phyloP scores from a whole-genome alignment of 2,888 invertebrate species.

The Punctoribates punctum region DNA sequence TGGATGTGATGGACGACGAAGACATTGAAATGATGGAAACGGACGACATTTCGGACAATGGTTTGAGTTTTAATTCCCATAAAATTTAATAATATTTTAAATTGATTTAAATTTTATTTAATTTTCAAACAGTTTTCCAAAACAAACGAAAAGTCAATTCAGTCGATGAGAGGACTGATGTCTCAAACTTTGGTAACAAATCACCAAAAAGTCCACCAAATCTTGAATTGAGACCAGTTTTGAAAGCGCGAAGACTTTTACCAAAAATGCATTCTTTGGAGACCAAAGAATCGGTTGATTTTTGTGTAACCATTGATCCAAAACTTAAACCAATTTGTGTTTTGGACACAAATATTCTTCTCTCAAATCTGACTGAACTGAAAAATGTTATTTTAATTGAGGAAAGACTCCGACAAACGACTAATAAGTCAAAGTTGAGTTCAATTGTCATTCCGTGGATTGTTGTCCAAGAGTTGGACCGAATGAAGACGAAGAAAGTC shows the following conservation, averaged over 20 bases:
- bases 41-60: background rate
- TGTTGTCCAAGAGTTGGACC: constrained; percentile 44
- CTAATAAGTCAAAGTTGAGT: background rate
- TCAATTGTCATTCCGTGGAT: constrained; percentile 41
- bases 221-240: background rate
- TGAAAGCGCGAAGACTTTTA: background rate
- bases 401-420: background rate
- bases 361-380: constrained; percentile 19
- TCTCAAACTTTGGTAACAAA: background rate
- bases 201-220: background rate
- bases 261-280: background rate
- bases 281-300: background rate
- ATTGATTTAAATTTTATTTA: background rate
- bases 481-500: constrained; percentile 18
- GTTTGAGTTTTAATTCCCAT: background rate
- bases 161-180: background rate
- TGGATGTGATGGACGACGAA: background rate
- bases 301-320: background rate
- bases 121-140: background rate
- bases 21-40: constrained; percentile 19
- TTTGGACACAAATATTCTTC: constrained; percentile 39
- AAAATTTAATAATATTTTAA: background rate
- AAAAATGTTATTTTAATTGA: constrained; percentile 30
- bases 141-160: background rate
- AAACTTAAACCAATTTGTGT: constrained; percentile 17